phyloP scores from a whole-genome alignment of 1,140 invertebrate genomes.

The Ruditapes philippinarum region DNA sequence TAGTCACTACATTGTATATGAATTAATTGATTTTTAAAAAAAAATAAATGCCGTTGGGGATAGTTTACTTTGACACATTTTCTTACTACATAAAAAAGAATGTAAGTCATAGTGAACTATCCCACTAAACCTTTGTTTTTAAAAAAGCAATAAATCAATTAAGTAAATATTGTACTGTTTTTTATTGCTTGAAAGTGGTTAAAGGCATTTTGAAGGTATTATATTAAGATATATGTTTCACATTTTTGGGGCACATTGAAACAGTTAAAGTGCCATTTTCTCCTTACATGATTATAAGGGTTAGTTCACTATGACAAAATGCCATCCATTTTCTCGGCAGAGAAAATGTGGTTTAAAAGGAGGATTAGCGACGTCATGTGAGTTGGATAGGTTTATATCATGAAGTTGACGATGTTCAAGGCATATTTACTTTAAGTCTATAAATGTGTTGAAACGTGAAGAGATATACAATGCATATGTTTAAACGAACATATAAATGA shows the following conservation, averaged over 20 bases:
- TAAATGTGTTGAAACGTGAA: too few relatives aligned
- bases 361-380: too few relatives aligned
- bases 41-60: background rate
- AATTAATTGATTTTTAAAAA: constrained; percentile 15
- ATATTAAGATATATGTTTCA: constrained; percentile 10
- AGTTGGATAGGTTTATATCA: too few relatives aligned
- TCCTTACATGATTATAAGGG: background rate
- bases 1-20: constrained; percentile 4
- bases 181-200: constrained; percentile 20
- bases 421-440: too few relatives aligned
- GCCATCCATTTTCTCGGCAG: constrained; percentile 11
- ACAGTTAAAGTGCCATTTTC: background rate
- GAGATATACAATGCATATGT: too few relatives aligned
- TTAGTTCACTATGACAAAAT: constrained; percentile 18
- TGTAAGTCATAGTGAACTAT: constrained; percentile 20
- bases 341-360: too few relatives aligned
- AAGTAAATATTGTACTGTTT: constrained; percentile 6
- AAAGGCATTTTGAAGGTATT: background rate
- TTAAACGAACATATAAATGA: too few relatives aligned
- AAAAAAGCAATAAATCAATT: constrained; percentile 1
- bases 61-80: constrained; percentile 18
- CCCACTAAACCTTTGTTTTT: constrained; percentile 2
- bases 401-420: too few relatives aligned
- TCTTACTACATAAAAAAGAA: constrained; percentile 8
- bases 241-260: constrained; percentile 11